Evolutionary conservation across 2,797 vertebrate species (phyloP).

Genomic region (Urocyon cinereoargenteus): DNA sequence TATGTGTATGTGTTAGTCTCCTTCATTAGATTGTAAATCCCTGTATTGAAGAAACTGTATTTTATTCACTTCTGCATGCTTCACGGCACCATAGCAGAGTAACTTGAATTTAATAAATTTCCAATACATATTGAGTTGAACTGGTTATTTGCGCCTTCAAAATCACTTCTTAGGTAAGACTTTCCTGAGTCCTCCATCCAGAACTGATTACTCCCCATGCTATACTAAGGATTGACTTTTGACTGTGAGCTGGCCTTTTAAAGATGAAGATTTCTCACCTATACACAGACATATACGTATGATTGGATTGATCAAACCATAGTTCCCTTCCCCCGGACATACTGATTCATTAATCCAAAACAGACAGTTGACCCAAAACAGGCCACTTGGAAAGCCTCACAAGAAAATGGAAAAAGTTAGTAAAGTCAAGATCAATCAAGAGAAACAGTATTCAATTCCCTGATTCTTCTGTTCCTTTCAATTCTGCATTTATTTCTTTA

Average conservation of each 20-base stretch:
- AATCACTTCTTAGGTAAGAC: conserved; percentile 43
- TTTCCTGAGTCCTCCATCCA: conserved; percentile 19
- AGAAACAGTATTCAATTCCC: neutral
- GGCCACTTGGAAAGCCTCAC: neutral
- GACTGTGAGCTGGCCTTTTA: neutral
- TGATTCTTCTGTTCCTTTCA: neutral
- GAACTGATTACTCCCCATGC: conserved; percentile 58
- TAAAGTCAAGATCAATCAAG: neutral
- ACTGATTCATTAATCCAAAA: neutral
- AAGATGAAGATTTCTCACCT: conserved; percentile 9
- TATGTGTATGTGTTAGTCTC: conserved; percentile 15
- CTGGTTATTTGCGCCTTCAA: neutral
- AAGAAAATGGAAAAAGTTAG: neutral
- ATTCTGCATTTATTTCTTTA: neutral
- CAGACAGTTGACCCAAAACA: neutral
- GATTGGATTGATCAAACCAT: neutral
- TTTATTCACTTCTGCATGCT: conserved; percentile 72
- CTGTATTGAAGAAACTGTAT: conserved; percentile 58
- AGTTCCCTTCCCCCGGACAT: neutral
- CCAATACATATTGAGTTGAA: conserved; percentile 24
- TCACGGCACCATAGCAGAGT: conserved; percentile 36
- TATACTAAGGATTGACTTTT: neutral
- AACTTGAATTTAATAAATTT: conserved; percentile 65
- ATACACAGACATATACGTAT: neutral
- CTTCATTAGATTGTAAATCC: conserved; percentile 77